Evolutionary conservation across 2,797 vertebrate genomes (phyloP).

Genomic region (Eulemur albifrons): DNA sequence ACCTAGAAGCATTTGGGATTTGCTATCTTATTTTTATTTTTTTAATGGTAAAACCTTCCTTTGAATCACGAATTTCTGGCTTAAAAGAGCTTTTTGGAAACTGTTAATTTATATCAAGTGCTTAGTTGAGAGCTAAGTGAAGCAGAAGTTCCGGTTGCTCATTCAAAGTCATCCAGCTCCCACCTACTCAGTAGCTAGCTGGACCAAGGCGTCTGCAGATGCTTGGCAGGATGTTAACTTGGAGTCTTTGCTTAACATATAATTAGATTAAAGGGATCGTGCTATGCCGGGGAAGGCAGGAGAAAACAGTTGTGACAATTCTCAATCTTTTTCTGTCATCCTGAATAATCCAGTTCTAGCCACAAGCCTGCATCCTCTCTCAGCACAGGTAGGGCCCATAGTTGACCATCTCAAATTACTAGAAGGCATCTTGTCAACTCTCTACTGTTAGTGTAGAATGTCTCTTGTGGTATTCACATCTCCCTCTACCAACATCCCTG

Average conservation of each 20-base stretch:
- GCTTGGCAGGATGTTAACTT: not conserved
- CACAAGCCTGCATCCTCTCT: not conserved
- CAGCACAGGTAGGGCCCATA: not conserved
- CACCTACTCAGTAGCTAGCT: not conserved
- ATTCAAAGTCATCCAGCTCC: not conserved
- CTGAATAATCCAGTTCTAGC: not conserved
- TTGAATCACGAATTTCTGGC: not conserved
- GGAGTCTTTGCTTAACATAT: not conserved
- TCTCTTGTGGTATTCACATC: not conserved
- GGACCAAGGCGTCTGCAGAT: not conserved
- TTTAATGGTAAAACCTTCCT: not conserved
- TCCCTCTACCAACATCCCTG: not conserved
- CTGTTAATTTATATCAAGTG: not conserved
- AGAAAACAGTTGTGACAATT: not conserved
- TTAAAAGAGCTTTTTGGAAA: not conserved
- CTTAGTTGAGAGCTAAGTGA: not conserved
- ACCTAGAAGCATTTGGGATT: not conserved
- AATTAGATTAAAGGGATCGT: not conserved
- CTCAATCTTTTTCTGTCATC: constrained; percentile 5
- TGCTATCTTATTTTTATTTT: not conserved
- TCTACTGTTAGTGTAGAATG: not conserved
- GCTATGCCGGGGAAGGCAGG: not conserved
- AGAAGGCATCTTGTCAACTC: not conserved
- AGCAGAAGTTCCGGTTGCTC: not conserved
- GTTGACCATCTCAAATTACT: not conserved